Base-by-base conservation (phyloP, 2,797 vertebrate species). In the Coregonus ussuriensis region DNA sequence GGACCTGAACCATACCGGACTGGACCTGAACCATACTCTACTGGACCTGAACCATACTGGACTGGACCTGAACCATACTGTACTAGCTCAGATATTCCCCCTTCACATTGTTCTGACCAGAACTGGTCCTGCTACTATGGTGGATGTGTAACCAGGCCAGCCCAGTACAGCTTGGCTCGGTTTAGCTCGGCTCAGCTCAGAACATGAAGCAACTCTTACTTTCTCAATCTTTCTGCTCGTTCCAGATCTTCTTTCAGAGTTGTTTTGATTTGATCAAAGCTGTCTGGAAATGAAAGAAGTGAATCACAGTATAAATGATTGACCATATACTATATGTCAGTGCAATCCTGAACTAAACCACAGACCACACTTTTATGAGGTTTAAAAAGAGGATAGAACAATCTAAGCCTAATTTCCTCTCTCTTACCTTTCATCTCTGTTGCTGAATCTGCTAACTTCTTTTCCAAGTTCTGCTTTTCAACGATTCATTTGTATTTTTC, bases 201-300 rank as follows among this genome's bases (percentile, higher is more conserved):
- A 25, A 25, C 25, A 25, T 25, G 79, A 75, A 68, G 35, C 1
- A 41, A 51, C 33, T 87, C 95, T 75, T 95, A 99, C 98, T 94
- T 94, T 88, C 96, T 94, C 16, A 96, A 95, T 29, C 89, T 94
- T 81, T 94, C 93, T 88, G 98, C 96, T 72, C 93, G 95, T 78
- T 95, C 95, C 11, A 97, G 93, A 31, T 99, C 96, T 3, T 91
- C 89, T 41, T 95, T 92, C 74, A 99, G 93, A 29, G 88, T 95
- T 76, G 90, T 94, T 59, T 95, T 97, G 71, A 97, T 86, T n/a
- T 91, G 75, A 80, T 97, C 95, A 94, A 97, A 96, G 90, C 94
- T 94, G 80, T 95, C 98, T 99, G 94, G 74, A 88, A 87, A 66
- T 65, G 29, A 35, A 54, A 77, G 74, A 52, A 4, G 1, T 0